Conservation (phyloP, 2,113 vertebrate species). For the Ophiodon elongatus region DNA sequence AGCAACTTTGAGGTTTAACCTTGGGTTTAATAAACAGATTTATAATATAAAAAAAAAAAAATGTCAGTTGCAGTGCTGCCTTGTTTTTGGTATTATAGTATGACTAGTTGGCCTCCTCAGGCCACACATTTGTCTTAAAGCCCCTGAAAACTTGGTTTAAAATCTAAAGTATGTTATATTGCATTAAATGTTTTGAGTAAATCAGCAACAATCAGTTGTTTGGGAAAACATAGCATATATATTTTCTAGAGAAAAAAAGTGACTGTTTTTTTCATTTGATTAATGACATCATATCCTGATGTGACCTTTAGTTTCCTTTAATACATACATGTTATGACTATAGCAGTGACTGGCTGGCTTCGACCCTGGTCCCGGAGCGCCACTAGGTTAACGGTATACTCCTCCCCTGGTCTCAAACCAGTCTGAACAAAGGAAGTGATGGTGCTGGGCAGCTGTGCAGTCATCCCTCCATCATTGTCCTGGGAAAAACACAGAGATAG, state of each 20-base stretch:
- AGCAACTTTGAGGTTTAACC: neutral
- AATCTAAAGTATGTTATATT: neutral
- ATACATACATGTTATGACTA: slow-evolving; percentile 91
- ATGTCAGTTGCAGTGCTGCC: neutral
- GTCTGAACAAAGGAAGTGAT: slow-evolving; percentile 97
- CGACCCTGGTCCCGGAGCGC: slow-evolving; percentile 94
- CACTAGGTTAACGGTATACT: slow-evolving; percentile 94
- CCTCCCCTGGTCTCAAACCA: slow-evolving; percentile 93
- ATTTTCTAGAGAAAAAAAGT: neutral
- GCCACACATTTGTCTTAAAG: neutral
- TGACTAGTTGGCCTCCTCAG: neutral
- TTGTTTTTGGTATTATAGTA: neutral
- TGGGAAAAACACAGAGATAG: slow-evolving; percentile 62
- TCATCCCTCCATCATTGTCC: slow-evolving; percentile 97
- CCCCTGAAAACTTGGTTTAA: neutral
- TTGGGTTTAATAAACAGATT: neutral
- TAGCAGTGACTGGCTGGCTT: slow-evolving; percentile 90
- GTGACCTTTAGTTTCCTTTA: neutral
- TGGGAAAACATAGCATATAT: neutral
- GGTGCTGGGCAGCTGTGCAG: slow-evolving; percentile 94
- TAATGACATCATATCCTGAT: neutral
- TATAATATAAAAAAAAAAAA: neutral
- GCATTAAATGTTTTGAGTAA: neutral
- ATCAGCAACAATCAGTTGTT: neutral
- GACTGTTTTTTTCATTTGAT: neutral